Base-by-base conservation (phyloP, 2,113 vertebrate genomes). In the Cheilinus undulatus region DNA sequence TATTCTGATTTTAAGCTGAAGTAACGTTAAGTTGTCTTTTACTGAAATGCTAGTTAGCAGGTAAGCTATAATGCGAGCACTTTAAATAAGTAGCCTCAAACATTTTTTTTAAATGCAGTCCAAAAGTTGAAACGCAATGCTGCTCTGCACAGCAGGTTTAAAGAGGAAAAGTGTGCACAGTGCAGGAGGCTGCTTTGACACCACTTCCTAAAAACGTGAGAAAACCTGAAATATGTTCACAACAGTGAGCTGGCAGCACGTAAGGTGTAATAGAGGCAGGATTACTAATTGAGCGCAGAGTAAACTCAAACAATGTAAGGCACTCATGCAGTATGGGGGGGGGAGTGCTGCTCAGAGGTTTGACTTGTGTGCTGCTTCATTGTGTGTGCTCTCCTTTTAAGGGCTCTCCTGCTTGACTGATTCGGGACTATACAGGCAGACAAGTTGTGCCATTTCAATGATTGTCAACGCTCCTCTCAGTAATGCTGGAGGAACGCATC, bases 371-470 rank as follows among this genome's bases (percentile, higher is more conserved):
- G 67, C 68, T 58, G 61, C 60, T 36, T 66, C 82, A 72, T 84
- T 68, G 71, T 84, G 65, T 53, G 24, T 32, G 73, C 70, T 22
- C 69, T 86, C 69, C 64, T 77, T 77, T 56, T 67, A 69, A 52
- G 54, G 68, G 77, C 67, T 45, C 58, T 72, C 28, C 62, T 90
- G 84, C 80, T 80, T 66, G 82, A 83, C 88, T 84, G 77, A 43
- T 81, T 54, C 62, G 19, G 84, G 50, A 86, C 79, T 72, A 79
- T 69, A 78, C 85, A 68, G 82, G 57, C 83, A 67, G 85, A 80
- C 78, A 74, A 80, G 75, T 79, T 74, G 69, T 88, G 87, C 85
- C 80, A 75, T 88, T 86, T 86, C 84, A 59, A 58, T 84, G 82
- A 76, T 54, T 82, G 82, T 88, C 86, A 86, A 38, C 51, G 49